Evolutionary conservation across 2,888 invertebrate species (phyloP).

Genomic region (Homarus gammarus): DNA sequence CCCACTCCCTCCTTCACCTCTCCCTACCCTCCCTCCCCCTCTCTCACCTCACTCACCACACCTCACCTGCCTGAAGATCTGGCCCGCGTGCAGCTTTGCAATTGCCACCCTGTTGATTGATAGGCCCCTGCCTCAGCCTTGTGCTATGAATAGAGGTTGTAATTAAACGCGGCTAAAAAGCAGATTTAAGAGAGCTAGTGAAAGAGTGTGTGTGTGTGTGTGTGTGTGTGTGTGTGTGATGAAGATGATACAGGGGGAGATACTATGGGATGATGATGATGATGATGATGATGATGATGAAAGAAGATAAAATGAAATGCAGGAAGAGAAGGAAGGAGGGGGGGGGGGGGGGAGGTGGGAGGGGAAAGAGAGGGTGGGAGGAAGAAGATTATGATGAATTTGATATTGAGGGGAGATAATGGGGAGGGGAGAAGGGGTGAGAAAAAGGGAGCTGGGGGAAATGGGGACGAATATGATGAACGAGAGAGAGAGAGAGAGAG

Average conservation of each 20-base stretch:
- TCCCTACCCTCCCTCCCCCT: neutral
- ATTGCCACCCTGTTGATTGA: conserved; percentile 64
- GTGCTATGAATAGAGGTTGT: conserved; percentile 66
- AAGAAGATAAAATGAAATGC: conserved; percentile 35
- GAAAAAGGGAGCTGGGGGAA: neutral
- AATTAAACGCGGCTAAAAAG: conserved; percentile 68
- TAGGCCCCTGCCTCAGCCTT: conserved; percentile 51
- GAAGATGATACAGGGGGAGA: too few relatives aligned
- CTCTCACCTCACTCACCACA: conserved; percentile 4
- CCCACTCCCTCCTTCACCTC: neutral
- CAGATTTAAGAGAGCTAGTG: conserved; percentile 61
- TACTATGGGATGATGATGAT: conserved; percentile 51
- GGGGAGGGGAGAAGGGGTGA: neutral
- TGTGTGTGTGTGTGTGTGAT: conserved; percentile 1
- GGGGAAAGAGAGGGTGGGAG: neutral
- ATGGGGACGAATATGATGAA: neutral
- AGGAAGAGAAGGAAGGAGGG: neutral
- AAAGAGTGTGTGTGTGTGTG: conserved; percentile 55
- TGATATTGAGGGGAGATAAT: neutral
- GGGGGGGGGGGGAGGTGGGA: neutral
- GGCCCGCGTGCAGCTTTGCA: conserved; percentile 57
- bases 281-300: conserved; percentile 46
- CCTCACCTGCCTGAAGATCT: conserved; percentile 15
- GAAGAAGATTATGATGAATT: neutral
- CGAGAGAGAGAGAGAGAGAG: conserved; percentile 30